phyloP scores from a whole-genome alignment of 2,888 invertebrate genomes.

The Pachycephus smyrnensis region DNA sequence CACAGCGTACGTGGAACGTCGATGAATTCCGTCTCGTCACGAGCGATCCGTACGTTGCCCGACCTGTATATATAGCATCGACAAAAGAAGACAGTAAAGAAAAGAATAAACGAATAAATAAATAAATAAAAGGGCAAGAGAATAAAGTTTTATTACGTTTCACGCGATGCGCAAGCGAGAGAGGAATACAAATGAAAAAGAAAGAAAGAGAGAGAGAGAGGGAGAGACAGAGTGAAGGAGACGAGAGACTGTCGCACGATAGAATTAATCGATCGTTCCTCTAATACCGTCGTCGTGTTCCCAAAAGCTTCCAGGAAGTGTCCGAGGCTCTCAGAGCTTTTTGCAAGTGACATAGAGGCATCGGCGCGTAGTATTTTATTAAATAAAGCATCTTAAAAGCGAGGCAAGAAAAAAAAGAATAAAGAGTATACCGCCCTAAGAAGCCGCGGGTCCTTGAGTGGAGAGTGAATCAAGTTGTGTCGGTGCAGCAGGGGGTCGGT shows the following conservation, averaged over 20 bases:
- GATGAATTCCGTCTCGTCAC: slow-evolving; percentile 5
- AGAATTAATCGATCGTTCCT: neutral
- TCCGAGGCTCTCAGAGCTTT: neutral
- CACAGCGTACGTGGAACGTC: neutral
- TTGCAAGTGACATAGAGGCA: neutral
- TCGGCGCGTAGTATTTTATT: neutral
- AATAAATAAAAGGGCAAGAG: neutral
- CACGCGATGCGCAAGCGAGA: neutral
- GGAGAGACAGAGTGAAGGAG: neutral
- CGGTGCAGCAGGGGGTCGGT: slow-evolving; percentile 51
- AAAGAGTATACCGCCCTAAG: slow-evolving; percentile 12
- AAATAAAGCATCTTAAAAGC: slow-evolving; percentile 10
- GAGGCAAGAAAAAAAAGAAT: neutral
- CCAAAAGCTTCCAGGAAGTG: neutral
- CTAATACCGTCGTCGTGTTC: neutral
- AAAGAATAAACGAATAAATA: neutral
- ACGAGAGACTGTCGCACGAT: neutral
- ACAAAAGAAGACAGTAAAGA: neutral
- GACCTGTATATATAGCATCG: neutral
- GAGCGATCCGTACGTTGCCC: neutral
- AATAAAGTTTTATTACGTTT: neutral
- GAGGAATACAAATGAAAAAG: neutral
- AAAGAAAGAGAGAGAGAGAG: too few species aligned
- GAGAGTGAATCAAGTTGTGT: slow-evolving; percentile 53
- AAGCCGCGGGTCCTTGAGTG: neutral